phyloP scores from a whole-genome alignment of 2,797 vertebrate species.

The Rhadinocentrus ornatus region DNA sequence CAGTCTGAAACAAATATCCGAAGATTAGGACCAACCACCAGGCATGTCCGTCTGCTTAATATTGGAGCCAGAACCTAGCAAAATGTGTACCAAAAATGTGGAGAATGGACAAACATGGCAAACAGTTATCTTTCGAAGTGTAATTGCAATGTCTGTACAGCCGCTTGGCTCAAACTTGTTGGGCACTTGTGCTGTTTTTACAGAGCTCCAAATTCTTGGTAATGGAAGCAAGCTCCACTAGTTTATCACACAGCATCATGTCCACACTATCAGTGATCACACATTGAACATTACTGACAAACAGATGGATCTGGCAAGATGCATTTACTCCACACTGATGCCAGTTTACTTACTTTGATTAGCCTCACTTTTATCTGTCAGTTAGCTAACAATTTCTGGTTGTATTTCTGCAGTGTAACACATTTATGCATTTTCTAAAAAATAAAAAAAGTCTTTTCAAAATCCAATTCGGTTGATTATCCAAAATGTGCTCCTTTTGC shows the following conservation, averaged over 20 bases:
- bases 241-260: conserved; percentile 31
- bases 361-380: conserved; percentile 40
- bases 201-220: conserved; percentile 56
- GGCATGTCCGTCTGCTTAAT: not conserved
- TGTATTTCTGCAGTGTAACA: conserved; percentile 16
- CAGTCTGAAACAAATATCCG: not conserved
- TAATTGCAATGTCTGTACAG: conserved; percentile 11
- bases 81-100: conserved; percentile 2
- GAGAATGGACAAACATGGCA: not conserved
- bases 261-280: conserved; percentile 53
- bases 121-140: conserved; percentile 4
- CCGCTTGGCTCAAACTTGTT: conserved; percentile 37
- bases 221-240: conserved; percentile 26
- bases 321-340: conserved; percentile 34
- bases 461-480: not conserved
- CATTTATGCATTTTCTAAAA: not conserved
- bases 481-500: too few relatives aligned
- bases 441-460: not conserved
- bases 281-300: conserved; percentile 53
- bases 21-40: not conserved
- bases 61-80: conserved; percentile 1
- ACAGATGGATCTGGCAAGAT: conserved; percentile 64
- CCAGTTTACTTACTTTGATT: conserved; percentile 54
- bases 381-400: conserved; percentile 10
- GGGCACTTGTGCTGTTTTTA: conserved; percentile 35